A percentile compares a stretch with the other conserved stretches of the same genome.
These are phyloP conservation scores for Linyphia triangularis DNA, from an alignment of 2,888 invertebrate genomes.

Conservation along the genomic window DNA sequence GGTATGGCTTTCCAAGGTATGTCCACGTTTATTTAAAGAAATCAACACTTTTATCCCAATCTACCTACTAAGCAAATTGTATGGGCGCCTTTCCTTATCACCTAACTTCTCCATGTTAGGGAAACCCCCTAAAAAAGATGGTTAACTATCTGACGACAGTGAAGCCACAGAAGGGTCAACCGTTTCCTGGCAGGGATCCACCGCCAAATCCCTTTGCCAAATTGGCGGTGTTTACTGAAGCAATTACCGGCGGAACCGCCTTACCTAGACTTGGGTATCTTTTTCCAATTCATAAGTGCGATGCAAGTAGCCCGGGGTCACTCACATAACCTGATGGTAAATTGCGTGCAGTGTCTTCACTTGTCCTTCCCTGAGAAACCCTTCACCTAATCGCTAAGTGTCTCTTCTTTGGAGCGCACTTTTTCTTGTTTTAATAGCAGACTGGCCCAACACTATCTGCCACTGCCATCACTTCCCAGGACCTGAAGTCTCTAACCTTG, in stretches of 20 bases:
- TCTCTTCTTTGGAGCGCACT: constrained; percentile 27
- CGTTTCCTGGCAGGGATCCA: not conserved
- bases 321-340: constrained; percentile 68
- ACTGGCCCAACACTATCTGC: constrained; percentile 55
- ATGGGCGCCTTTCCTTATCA: too few relatives aligned
- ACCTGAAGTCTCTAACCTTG: constrained; percentile 52
- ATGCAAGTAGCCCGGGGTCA: constrained; percentile 59
- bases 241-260: constrained; percentile 57
- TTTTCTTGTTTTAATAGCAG: constrained; percentile 68
- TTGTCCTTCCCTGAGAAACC: constrained; percentile 73
- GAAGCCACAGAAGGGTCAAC: not conserved
- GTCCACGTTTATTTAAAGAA: too few relatives aligned
- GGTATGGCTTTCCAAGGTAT: too few relatives aligned
- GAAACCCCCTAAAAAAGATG: too few relatives aligned
- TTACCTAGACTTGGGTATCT: constrained; percentile 41
- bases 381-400: constrained; percentile 66
- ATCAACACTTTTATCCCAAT: too few relatives aligned
- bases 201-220: constrained; percentile 8
- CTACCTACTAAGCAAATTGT: too few relatives aligned
- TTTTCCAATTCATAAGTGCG: constrained; percentile 55
- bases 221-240: constrained; percentile 52
- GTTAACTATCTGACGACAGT: not conserved
- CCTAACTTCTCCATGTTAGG: too few relatives aligned
- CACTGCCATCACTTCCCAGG: constrained; percentile 70
- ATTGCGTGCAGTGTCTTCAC: constrained; percentile 66